Evolutionary conservation across 2,113 vertebrate species (phyloP), one percentile per base, ranked within the genome.

Genomic region (Ivindomyrus marchei): DNA sequence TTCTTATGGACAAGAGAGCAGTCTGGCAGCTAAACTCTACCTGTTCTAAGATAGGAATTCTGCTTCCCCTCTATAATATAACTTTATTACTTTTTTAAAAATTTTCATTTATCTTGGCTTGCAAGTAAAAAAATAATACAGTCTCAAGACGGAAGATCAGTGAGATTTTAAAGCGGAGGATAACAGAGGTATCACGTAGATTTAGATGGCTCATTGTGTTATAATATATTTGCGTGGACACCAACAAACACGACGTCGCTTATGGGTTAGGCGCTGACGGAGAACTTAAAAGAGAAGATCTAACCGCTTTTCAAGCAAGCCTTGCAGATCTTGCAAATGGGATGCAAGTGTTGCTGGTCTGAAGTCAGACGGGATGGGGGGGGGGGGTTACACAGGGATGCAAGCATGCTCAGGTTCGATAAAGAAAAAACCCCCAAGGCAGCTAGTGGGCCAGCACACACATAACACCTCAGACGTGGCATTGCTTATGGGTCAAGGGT

Each of bases 1-100:
- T 92, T 58, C 89, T 66, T 90, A 90, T 91, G 93, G 94, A 93
- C 91, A 91, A 93, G 9, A 11, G 39, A 50, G 45, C 17, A 46
- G 19, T n/a, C 24, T 45, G 42, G 21, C 10, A 66, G 56, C 39
- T 45, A 88, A 88, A 45, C 19, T 45, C 10, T 15, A 88, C 52
- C n/a, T 85, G 42, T 58, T 21, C 50, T 56, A 85, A 39, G 36
- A 21, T 36, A 27, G 45, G 31, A 80, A 80, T 80, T 36, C 31
- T 42, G 6, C 36, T 80, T 80, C 15, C 6, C 74, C 74, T 80
- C 74, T 80, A 42, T 15, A 77, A 46, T 85, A 85, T 2, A 17
- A 39, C 27, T 39, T 70, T 47, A 27, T 50, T 87, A 17, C 49
- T 46, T 49, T 24, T 39, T 36, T 17, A 19, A 15, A 19, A 53